Evolutionary conservation across 2,113 vertebrate genomes (phyloP), one percentile per base, ranked within the genome.

Genomic region (Aythya baeri): DNA sequence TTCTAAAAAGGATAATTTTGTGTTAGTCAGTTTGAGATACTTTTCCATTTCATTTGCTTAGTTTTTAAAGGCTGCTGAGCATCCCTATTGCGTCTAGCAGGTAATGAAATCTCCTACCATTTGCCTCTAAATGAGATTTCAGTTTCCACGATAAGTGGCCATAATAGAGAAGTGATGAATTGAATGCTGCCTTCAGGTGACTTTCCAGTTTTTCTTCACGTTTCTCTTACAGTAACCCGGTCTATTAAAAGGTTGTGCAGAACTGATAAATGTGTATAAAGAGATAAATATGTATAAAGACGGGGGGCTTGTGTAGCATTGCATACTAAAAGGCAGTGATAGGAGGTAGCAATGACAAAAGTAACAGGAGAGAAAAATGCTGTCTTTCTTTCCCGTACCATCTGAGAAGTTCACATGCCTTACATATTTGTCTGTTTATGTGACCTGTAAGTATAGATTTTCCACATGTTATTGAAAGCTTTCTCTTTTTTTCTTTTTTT

Each of bases 381-480:
- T 76, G 27, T 55, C 9, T 86, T 95, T 88, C 36, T 88, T 94
- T 88, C 55, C 36, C 11, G 95, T 90, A 46, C 32, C n/a, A 3
- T 68, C 59, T 78, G 9, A 72, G 9, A 36, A 63, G 27, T 84
- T 90, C 62, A 86, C 77, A 93, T 96, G 72, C 62, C 44, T 91
- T 82, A 32, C 83, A 72, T 90, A 89, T 38, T 96, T 95, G 43
- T 81, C 57, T 76, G 2, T 50, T 78, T 43, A 52, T 74, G 31
- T 90, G 50, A 78, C 59, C 41, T 93, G 2, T 41, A 62, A 83
- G 36, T 70, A 41, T 20, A 71, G 36, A 65, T 86, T 96, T 96
- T 94, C 85, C 83, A 90, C 38, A 34, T 89, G 57, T 74, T 89
- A 36, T 32, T 82, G 38, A 90, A 90, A 91, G 41, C n/a, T 67